phyloP scores from a whole-genome alignment of 2,888 invertebrate genomes.

The Orchesella flavescens region DNA sequence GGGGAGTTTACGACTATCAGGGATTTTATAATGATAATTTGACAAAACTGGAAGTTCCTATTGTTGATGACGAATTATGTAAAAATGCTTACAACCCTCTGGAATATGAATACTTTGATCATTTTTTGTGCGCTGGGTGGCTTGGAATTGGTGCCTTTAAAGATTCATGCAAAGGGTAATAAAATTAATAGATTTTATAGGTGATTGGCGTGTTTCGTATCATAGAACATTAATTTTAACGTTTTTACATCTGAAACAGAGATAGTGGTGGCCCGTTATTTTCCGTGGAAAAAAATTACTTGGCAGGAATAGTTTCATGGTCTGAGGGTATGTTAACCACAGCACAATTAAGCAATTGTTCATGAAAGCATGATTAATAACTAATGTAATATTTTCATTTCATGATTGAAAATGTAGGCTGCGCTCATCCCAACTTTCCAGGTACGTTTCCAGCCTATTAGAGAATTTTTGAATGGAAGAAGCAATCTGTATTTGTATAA shows the following conservation, averaged over 20 bases:
- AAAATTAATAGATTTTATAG: background rate
- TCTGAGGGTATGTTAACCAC: slow-evolving; percentile 17
- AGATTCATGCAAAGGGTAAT: slow-evolving; percentile 45
- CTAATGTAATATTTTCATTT: background rate
- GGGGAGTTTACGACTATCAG: slow-evolving; percentile 32
- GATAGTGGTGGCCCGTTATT: slow-evolving; percentile 41
- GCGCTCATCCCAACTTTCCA: slow-evolving; percentile 36
- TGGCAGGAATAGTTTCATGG: slow-evolving; percentile 50
- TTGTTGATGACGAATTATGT: slow-evolving; percentile 25
- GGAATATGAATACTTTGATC: slow-evolving; percentile 28
- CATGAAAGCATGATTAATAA: background rate
- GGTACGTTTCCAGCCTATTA: too few relatives aligned
- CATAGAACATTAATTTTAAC: background rate
- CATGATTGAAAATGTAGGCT: slow-evolving; percentile 4
- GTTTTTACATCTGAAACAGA: background rate
- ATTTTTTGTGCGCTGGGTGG: slow-evolving; percentile 44
- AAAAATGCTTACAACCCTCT: slow-evolving; percentile 28
- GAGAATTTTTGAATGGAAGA: too few relatives aligned
- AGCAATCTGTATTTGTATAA: too few relatives aligned
- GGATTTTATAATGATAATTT: slow-evolving; percentile 26
- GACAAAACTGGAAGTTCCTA: slow-evolving; percentile 43
- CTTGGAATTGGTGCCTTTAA: slow-evolving; percentile 19
- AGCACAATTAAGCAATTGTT: background rate
- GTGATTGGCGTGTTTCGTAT: background rate
- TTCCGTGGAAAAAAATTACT: slow-evolving; percentile 23